Evolutionary conservation across 1,140 invertebrate genomes (phyloP), one percentile per base, ranked within the genome.

Genomic region (Eciton burchellii): DNA sequence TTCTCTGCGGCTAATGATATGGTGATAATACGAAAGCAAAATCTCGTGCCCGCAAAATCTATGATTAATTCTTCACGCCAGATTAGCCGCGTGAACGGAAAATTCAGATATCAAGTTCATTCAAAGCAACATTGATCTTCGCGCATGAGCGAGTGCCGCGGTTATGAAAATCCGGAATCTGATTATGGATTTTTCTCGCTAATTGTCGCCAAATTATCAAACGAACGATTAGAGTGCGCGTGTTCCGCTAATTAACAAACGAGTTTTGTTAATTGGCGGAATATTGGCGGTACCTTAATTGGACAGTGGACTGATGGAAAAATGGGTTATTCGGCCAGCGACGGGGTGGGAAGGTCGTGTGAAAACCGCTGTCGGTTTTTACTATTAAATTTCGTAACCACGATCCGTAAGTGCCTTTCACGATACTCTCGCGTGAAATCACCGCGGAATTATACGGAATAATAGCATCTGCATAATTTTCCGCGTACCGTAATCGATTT

Each of bases 401-500:
- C 60, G 21, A 66, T 14, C 5, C 11, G 9, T 24, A 8, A 77
- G 49, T 63, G 41, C 68, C 74, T 79, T 79, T 79, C 74, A 70
- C 74, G 49, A 57, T 68, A 79, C 63, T 79, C 49, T 54, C 47
- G 72, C 72, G 73, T 49, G 49, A 70, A 79, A 54, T 63, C 14
- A 19, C 57, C 21, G 14, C 63, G n/a, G 11, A 79, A 79, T 79
- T 79, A 68, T 70, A 12, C 63, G 35, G 35, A 56, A 79, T 79
- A 68, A 79, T 43, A 52, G 74, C 49, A 24, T 57, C 35, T 35
- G 74, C 52, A 49, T 79, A 79, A 79, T 79, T 79, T 79, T 79
- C 74, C 63, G 74, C 63, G 35, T 79, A 63, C 63, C 74, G 63
- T 79, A 79, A 79, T 79, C 74, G 63, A 79, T 79, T 79, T 79